These are phyloP conservation scores for Luehdorfia chinensis DNA, from an alignment of 1,140 invertebrate genomes.

Conservation along the genomic window DNA sequence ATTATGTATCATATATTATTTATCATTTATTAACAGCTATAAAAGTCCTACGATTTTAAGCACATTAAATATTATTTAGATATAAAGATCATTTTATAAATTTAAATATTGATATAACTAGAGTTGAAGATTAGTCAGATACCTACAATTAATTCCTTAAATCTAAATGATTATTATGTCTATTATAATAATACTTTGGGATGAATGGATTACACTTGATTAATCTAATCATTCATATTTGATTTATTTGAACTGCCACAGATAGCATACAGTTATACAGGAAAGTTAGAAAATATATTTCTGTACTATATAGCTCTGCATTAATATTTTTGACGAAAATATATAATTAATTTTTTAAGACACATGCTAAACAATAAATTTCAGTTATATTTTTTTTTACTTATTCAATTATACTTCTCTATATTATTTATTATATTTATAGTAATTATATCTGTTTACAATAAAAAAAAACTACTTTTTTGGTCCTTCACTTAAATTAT, in stretches of 20 bases:
- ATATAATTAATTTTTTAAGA: neutral
- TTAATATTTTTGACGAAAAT: neutral
- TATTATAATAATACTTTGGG: neutral
- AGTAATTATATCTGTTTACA: too few relatives aligned
- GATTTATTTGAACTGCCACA: conserved; percentile 8
- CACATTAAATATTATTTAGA: too few relatives aligned
- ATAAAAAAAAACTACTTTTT: neutral
- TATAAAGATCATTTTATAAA: too few relatives aligned
- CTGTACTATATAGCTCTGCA: neutral
- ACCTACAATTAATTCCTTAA: too few relatives aligned
- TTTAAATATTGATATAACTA: too few relatives aligned
- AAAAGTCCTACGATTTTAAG: too few relatives aligned
- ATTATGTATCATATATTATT: too few relatives aligned
- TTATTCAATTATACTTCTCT: neutral
- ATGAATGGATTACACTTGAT: neutral
- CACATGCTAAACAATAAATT: neutral
- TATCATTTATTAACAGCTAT: too few relatives aligned
- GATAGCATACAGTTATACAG: neutral
- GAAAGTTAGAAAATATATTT: conserved; percentile 1
- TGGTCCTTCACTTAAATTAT: neutral
- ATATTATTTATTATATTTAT: neutral
- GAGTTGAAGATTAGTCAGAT: too few relatives aligned
- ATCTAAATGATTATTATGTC: neutral
- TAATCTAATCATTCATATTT: conserved; percentile 41
- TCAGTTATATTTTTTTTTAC: neutral